Evolutionary conservation across 2,797 vertebrate species (phyloP), one percentile per base, ranked within the genome.

Genomic region (Centroberyx gerrardi): DNA sequence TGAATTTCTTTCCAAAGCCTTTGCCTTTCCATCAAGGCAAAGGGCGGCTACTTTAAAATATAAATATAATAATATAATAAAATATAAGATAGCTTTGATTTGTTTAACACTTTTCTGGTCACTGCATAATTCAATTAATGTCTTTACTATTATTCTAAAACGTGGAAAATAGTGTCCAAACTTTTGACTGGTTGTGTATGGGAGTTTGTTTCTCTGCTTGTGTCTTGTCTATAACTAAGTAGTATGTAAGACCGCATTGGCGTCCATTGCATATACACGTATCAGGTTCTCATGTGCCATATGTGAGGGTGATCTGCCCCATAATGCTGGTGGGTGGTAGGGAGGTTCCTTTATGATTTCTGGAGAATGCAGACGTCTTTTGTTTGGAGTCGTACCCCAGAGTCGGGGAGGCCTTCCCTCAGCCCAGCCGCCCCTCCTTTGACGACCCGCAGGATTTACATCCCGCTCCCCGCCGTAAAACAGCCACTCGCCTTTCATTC

Each of bases 401-500:
- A 82, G 63, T 56, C 22, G 0, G 2, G 12, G 71, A 72, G 81
- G 75, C 77, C 74, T 70, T 75, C 60, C 4, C 60, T 74, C 48
- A 60, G 60, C 29, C 59, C 51, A 29, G 56, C 66, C 28, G 28
- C 8, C 44, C 29, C 64, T 3, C 42, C 78, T 83, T 85, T 86
- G 81, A 86, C 64, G 74, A 83, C 76, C 22, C 17, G 14, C n/a
- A 74, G 78, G 84, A 91, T 92, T 91, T 93, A 91, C 83, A 77
- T 87, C 80, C 75, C 27, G 22, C 71, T 66, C 83, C 62, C 10
- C 3, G 48, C 71, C 52, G 48, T 91, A 85, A 92, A 92, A 83
- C 80, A 85, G 79, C 74, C 69, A 75, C 82, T 88, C 60, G 69
- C 72, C 81, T 89, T 90, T 83, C 74, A 88, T 85, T 87, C 78